A percentile compares a stretch with the other conserved stretches of the same genome.
Conservation (phyloP, 2,797 vertebrate genomes). For the Catharus ustulatus region DNA sequence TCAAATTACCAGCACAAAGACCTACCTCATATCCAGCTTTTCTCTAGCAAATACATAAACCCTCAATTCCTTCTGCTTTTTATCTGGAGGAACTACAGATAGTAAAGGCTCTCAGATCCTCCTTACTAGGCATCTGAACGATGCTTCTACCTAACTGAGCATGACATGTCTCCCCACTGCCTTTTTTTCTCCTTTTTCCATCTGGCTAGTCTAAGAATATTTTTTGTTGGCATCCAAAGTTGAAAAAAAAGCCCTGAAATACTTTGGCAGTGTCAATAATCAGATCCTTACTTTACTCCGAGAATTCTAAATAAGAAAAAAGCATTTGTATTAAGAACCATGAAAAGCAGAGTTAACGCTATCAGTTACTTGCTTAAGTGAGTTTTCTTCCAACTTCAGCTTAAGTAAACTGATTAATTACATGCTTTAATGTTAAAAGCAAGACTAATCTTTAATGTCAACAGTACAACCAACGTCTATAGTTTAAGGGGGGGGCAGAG, state of each 20-base stretch:
- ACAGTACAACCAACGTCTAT: background rate
- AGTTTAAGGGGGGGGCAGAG: background rate
- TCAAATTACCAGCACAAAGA: background rate
- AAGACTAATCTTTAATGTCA: background rate
- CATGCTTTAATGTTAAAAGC: background rate
- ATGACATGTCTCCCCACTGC: background rate
- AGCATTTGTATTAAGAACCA: conserved; percentile 16
- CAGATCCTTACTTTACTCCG: background rate
- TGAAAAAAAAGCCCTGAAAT: background rate
- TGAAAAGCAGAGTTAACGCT: background rate
- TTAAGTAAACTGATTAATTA: background rate
- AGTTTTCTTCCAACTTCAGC: background rate
- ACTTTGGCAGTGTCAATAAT: conserved; percentile 25
- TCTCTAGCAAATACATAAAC: background rate
- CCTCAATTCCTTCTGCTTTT: background rate
- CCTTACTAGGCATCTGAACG: background rate
- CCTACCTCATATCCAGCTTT: background rate
- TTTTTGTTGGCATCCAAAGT: conserved; percentile 11
- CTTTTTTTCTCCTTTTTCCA: conserved; percentile 16
- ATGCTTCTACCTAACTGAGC: background rate
- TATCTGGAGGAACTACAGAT: background rate
- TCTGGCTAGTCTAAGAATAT: conserved; percentile 36
- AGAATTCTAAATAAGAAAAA: conserved; percentile 32
- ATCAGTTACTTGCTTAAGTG: background rate
- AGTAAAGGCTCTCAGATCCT: background rate